Conservation (phyloP, 2,888 invertebrate species). For the Troglohyphantes excavatus region DNA sequence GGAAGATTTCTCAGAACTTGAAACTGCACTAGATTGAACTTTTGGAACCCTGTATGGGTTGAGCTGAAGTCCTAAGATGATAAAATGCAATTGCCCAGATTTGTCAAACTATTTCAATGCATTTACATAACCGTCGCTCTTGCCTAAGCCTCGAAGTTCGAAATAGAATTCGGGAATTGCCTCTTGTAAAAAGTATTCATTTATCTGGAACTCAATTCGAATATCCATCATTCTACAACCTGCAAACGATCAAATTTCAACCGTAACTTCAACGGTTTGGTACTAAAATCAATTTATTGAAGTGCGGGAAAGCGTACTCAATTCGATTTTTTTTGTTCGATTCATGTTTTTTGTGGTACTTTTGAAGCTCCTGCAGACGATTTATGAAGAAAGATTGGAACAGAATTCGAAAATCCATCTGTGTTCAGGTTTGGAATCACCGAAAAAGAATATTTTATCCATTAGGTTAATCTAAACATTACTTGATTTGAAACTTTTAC, state of each 20-base stretch:
- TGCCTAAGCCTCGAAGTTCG: background rate
- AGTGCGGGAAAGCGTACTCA: background rate
- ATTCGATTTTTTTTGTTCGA: background rate
- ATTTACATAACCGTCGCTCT: background rate
- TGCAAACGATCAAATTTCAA: conserved; percentile 1
- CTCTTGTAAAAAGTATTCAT: background rate
- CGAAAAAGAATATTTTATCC: no score
- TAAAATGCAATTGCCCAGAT: background rate
- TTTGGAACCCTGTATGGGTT: background rate
- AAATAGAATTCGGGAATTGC: background rate
- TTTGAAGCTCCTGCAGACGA: background rate
- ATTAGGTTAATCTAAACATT: no score
- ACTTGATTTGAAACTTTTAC: no score
- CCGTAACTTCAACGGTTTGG: background rate
- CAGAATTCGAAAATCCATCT: background rate
- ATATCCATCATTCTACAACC: background rate
- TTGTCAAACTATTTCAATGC: background rate
- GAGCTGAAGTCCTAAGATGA: background rate
- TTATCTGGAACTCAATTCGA: conserved; percentile 1
- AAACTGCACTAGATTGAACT: background rate
- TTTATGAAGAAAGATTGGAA: background rate
- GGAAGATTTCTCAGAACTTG: no score
- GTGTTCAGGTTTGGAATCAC: background rate
- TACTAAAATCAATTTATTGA: background rate
- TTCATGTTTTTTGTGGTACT: background rate